These are phyloP conservation scores for Drosophila rellima DNA, from an alignment of 2,888 invertebrate genomes.

Conservation along the genomic window DNA sequence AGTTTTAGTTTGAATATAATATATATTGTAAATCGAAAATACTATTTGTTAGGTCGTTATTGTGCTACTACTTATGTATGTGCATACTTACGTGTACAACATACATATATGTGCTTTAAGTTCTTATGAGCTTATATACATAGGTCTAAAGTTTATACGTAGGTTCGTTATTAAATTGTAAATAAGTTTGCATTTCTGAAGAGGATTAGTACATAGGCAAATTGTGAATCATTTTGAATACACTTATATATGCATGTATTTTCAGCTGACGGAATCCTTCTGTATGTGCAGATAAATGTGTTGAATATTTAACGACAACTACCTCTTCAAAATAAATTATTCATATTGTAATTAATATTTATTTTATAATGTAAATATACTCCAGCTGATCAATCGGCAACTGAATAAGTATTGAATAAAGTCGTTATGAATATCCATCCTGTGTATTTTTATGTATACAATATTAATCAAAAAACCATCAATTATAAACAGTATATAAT, in stretches of 20 bases:
- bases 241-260: not conserved
- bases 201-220: conserved; percentile 3
- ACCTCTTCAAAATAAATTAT: conserved; percentile 32
- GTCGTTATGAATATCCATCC: conserved; percentile 31
- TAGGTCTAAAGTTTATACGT: not conserved
- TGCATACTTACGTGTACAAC: not conserved
- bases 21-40: conserved; percentile 7
- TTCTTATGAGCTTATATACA: not conserved
- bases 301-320: conserved; percentile 28
- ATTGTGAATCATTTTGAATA: conserved; percentile 13
- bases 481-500: too few relatives aligned
- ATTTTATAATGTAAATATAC: conserved; percentile 30
- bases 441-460: too few relatives aligned
- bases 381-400: conserved; percentile 14
- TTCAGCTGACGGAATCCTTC: not conserved
- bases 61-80: not conserved
- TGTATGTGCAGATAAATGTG: conserved; percentile 5
- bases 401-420: conserved; percentile 36
- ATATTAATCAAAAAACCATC: too few relatives aligned
- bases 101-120: not conserved
- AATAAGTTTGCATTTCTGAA: conserved; percentile 11
- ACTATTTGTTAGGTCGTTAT: not conserved
- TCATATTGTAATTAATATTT: conserved; percentile 39
- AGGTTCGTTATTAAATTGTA: conserved; percentile 4
- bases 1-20: not conserved